These are phyloP conservation scores for Pimephales promelas DNA, from an alignment of 2,113 vertebrate species.

Conservation along the genomic window DNA sequence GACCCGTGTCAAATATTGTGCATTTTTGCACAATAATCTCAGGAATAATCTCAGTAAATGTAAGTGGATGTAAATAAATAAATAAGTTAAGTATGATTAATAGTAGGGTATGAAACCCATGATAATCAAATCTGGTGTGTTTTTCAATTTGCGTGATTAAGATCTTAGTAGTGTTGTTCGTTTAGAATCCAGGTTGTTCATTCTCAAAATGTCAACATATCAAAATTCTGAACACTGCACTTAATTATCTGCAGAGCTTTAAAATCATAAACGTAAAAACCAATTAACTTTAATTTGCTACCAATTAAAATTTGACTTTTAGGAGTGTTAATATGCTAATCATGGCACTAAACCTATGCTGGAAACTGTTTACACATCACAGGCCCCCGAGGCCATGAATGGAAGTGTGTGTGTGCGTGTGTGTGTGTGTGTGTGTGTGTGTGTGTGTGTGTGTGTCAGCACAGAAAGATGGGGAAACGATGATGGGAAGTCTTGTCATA, in stretches of 20 bases:
- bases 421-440: too few species aligned
- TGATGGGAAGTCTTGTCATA: conserved; percentile 17
- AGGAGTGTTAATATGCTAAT: conserved; percentile 68
- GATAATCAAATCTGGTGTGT: conserved; percentile 76
- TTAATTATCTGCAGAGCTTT: conserved; percentile 77
- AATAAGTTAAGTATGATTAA: conserved; percentile 74
- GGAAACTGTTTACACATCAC: conserved; percentile 38
- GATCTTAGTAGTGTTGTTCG: conserved; percentile 71
- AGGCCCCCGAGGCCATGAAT: conserved; percentile 5
- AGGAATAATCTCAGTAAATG: too few species aligned
- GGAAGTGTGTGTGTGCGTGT: not conserved
- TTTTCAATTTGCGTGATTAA: conserved; percentile 79
- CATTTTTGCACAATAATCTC: too few species aligned
- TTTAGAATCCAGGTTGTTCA: conserved; percentile 71
- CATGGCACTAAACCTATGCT: conserved; percentile 57
- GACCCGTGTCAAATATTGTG: too few species aligned
- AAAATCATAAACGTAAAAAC: conserved; percentile 72
- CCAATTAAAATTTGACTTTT: conserved; percentile 76
- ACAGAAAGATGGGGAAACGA: conserved; percentile 9
- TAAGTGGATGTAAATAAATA: conserved; percentile 74
- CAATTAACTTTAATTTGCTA: conserved; percentile 77
- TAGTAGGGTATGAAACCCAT: conserved; percentile 66
- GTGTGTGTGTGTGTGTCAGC: conserved; percentile 19
- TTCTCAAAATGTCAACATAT: conserved; percentile 80
- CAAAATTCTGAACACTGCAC: conserved; percentile 74